phyloP scores from a whole-genome alignment of 2,888 invertebrate species.

The Baronia brevicornis region DNA sequence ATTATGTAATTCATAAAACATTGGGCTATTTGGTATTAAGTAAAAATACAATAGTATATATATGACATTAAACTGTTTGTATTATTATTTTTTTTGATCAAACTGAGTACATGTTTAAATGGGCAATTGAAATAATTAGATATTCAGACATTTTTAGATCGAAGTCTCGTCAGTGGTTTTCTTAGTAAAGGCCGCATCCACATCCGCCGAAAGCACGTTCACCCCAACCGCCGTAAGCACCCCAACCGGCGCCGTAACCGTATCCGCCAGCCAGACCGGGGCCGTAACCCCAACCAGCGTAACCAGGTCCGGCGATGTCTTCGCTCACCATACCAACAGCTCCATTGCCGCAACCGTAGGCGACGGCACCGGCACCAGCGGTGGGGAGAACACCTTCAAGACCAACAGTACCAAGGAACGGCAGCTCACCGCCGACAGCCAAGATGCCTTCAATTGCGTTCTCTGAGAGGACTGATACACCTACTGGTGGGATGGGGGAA shows the following conservation, averaged over 20 bases:
- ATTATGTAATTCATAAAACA: too few relatives aligned
- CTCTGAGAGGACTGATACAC: constrained; percentile 28
- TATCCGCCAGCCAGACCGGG: background rate
- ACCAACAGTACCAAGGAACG: constrained; percentile 30
- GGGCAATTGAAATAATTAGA: too few relatives aligned
- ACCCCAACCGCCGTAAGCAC: background rate
- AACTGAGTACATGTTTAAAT: too few relatives aligned
- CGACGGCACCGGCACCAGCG: constrained; percentile 30
- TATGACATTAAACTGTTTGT: too few relatives aligned
- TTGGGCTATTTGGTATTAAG: too few relatives aligned
- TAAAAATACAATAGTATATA: too few relatives aligned
- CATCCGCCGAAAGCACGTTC: background rate
- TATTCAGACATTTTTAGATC: too few relatives aligned
- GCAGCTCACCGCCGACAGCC: constrained; percentile 25
- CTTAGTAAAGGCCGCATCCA: constrained; percentile 1
- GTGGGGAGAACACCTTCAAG: constrained; percentile 32
- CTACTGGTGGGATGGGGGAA: constrained; percentile 26
- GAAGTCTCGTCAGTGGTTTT: background rate
- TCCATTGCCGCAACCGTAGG: constrained; percentile 28
- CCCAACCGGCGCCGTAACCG: constrained; percentile 2
- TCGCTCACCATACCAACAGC: constrained; percentile 23
- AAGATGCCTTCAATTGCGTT: constrained; percentile 30
- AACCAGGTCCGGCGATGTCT: constrained; percentile 12
- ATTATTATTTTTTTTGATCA: too few relatives aligned
- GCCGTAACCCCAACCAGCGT: constrained; percentile 5